Conservation (phyloP, 2,888 invertebrate genomes). For the Autographa pulchrina region DNA sequence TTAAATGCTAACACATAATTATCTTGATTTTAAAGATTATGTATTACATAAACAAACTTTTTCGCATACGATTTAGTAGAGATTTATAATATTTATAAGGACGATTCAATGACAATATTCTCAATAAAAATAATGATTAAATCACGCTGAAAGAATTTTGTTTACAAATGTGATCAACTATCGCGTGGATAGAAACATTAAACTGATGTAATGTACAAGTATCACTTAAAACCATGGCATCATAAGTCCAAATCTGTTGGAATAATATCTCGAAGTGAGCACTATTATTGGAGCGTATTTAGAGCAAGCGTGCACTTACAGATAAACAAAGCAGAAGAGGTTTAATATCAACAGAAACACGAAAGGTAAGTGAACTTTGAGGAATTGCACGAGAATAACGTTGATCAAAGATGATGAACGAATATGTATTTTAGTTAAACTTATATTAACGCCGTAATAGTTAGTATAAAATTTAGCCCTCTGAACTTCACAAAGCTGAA, state of each 20-base stretch:
- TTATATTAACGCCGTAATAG: background rate
- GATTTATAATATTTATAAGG: constrained; percentile 15
- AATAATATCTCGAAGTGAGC: constrained; percentile 58
- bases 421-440: constrained; percentile 30
- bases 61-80: constrained; percentile 3
- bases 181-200: constrained; percentile 39
- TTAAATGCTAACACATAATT: background rate
- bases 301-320: constrained; percentile 74
- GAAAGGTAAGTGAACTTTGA: constrained; percentile 68
- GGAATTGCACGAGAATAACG: constrained; percentile 47
- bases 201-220: constrained; percentile 36
- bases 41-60: background rate
- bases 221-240: constrained; percentile 36
- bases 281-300: constrained; percentile 69
- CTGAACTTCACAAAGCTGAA: background rate
- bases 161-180: constrained; percentile 35
- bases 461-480: background rate
- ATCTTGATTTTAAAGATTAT: background rate
- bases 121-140: constrained; percentile 30
- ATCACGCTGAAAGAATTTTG: constrained; percentile 54
- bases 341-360: constrained; percentile 58
- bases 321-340: constrained; percentile 74
- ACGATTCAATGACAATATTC: constrained; percentile 18
- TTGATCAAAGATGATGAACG: constrained; percentile 49
- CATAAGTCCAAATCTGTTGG: constrained; percentile 44